Percentiles rank a stretch among this genome's conserved stretches.
phyloP scores from a whole-genome alignment of 2,888 invertebrate genomes.

The Electrophaes corylata region DNA sequence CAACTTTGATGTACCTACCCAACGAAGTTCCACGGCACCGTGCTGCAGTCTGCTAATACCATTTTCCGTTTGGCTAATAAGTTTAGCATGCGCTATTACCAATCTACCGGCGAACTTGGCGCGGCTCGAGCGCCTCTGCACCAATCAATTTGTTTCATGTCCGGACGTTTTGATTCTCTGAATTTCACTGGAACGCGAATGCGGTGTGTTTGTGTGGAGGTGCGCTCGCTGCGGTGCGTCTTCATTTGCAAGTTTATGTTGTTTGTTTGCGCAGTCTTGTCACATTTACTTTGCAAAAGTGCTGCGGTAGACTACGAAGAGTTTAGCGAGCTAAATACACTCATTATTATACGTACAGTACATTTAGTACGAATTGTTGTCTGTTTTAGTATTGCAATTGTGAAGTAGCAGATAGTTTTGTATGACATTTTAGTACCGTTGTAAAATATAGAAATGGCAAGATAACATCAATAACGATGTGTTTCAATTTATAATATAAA shows the following conservation, averaged over 20 bases:
- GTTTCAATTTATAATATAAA: neutral
- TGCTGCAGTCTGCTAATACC: slow-evolving; percentile 72
- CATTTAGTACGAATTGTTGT: neutral
- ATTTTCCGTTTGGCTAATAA: slow-evolving; percentile 83
- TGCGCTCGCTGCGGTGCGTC: slow-evolving; percentile 67
- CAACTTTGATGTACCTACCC: slow-evolving; percentile 71
- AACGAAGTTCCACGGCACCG: slow-evolving; percentile 73
- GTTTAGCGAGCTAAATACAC: slow-evolving; percentile 28
- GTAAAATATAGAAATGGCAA: neutral
- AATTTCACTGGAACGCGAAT: slow-evolving; percentile 65
- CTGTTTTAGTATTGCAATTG: neutral
- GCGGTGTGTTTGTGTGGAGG: slow-evolving; percentile 39
- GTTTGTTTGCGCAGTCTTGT: slow-evolving; percentile 59
- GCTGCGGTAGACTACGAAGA: slow-evolving; percentile 38
- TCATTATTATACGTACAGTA: slow-evolving; percentile 32
- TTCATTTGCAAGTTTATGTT: slow-evolving; percentile 72
- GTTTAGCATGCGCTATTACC: slow-evolving; percentile 83
- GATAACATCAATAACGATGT: neutral
- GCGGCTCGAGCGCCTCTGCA: slow-evolving; percentile 67
- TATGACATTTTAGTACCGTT: neutral
- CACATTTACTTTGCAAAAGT: slow-evolving; percentile 50
- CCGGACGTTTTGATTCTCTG: slow-evolving; percentile 78
- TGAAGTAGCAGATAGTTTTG: neutral
- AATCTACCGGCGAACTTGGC: slow-evolving; percentile 76
- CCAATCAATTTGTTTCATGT: slow-evolving; percentile 82